These are phyloP conservation scores for Melanophora roralis DNA, from an alignment of 2,888 invertebrate species.

Conservation along the genomic window DNA sequence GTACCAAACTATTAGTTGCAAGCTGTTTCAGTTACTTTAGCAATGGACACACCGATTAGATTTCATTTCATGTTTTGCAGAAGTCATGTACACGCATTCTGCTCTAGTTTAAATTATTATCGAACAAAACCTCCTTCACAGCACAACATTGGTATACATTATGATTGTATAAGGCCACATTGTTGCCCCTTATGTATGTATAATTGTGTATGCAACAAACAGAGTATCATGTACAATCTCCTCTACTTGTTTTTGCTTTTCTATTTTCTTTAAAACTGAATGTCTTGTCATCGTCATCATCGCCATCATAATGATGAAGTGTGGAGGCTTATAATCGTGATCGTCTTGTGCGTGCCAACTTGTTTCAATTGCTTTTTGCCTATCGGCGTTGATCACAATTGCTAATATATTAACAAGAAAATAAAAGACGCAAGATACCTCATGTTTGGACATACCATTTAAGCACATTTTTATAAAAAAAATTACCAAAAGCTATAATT, in stretches of 20 bases:
- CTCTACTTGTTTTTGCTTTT: slow-evolving; percentile 10
- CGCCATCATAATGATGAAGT: not conserved
- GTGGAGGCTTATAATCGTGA: slow-evolving; percentile 17
- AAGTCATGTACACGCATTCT: slow-evolving; percentile 55
- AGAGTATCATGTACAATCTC: slow-evolving; percentile 43
- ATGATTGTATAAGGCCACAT: not conserved
- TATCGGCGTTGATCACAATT: slow-evolving; percentile 63
- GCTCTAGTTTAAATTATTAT: slow-evolving; percentile 47
- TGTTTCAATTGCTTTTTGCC: slow-evolving; percentile 52
- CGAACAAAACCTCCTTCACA: slow-evolving; percentile 36
- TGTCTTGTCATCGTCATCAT: slow-evolving; percentile 3
- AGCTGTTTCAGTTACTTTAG: slow-evolving; percentile 16
- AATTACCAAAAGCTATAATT: no score
- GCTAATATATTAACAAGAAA: slow-evolving; percentile 60
- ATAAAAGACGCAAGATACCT: slow-evolving; percentile 50
- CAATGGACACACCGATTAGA: slow-evolving; percentile 49
- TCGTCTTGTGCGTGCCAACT: slow-evolving; percentile 55
- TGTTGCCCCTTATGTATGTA: slow-evolving; percentile 1
- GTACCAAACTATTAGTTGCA: not conserved
- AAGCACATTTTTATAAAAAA: slow-evolving; percentile 28
- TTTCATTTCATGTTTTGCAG: slow-evolving; percentile 50
- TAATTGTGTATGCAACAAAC: not conserved
- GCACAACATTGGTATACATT: not conserved
- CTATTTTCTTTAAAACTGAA: not conserved
- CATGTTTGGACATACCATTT: slow-evolving; percentile 26